Evolutionary conservation across 2,888 invertebrate species (phyloP).

Genomic region (Achlya flavicornis): DNA sequence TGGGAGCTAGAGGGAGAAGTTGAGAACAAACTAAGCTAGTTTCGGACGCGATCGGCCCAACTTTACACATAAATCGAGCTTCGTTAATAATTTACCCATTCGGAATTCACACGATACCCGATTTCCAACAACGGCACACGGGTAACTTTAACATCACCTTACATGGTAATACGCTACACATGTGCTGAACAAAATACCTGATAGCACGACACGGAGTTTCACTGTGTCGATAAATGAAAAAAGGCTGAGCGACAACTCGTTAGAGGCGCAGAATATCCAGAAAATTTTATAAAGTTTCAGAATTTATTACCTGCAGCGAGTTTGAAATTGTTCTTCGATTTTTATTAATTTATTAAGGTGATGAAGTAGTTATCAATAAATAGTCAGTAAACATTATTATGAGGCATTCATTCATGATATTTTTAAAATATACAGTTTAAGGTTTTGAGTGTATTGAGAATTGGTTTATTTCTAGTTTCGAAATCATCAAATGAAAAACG

Average conservation of each 20-base stretch:
- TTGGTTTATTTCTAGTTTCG: no score
- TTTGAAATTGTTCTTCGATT: slow-evolving; percentile 15
- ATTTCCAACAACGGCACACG: slow-evolving; percentile 35
- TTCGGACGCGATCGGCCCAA: slow-evolving; percentile 56
- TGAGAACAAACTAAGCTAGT: slow-evolving; percentile 55
- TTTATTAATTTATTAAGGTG: slow-evolving; percentile 18
- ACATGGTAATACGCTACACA: slow-evolving; percentile 18
- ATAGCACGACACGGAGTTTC: slow-evolving; percentile 23
- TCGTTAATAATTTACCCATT: slow-evolving; percentile 68
- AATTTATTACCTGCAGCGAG: slow-evolving; percentile 26
- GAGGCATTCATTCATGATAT: no score
- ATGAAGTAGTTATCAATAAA: slow-evolving; percentile 13
- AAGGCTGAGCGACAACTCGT: slow-evolving; percentile 29
- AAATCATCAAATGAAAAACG: no score
- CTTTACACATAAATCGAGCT: slow-evolving; percentile 69
- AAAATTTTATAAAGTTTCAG: slow-evolving; percentile 28
- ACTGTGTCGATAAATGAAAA: slow-evolving; percentile 25
- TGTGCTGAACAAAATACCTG: slow-evolving; percentile 25
- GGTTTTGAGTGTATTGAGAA: no score
- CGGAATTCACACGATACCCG: slow-evolving; percentile 41
- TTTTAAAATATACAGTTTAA: no score
- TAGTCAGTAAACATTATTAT: no score
- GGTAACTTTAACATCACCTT: slow-evolving; percentile 25
- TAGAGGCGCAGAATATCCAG: slow-evolving; percentile 32
- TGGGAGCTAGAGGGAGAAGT: slow-evolving; percentile 40